Base-by-base conservation (phyloP, 92 coral and sea anemone species). In the Palythoa grandiflora region DNA sequence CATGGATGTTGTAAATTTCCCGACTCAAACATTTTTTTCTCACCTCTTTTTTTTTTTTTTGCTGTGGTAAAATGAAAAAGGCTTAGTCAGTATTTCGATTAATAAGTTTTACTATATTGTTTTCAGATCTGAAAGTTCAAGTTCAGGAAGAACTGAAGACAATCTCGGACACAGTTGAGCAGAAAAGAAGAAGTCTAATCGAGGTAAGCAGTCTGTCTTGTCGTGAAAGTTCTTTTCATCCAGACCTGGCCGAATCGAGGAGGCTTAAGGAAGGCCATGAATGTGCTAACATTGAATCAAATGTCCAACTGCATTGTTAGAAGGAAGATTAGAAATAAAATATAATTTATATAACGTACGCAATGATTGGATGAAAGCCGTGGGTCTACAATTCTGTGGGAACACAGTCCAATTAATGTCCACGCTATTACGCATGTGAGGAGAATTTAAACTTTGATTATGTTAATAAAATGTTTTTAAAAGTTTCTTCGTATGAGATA, bases 131-230 rank as follows among this genome's bases (percentile, higher is more conserved):
- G 61, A 72, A 72, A 55, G 11, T 60, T 9, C 59, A 68, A 13
- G 75, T 86, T 5, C 76, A 78, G 72, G 75, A 80, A 6, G 93
- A 94, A 3, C 36, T 92, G n/a, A 75, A 86, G 19, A 80, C 71
- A 3, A 75, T 94, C 57, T 79, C 59, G 84, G 83, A 78, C 48
- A 92, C 80, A 84, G 85, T 89, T 17, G 90, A 89, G 9, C 59
- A 39, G 53, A 94, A 94, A 60, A 87, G 72, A 77, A 79, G 77
- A 68, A 94, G 93, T 52, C 88, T 88, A 16, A 63, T 38, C 16
- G 94, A 89, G 94, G 96, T 94, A 88, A 77, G 55, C 2, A 3
- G 38, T 40, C 37, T 19, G 12, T 16, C 28, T 61, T 68, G 39
- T 37, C 35, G 28, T 35, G 14, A 44, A 38, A 9, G 60, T 40